Evolutionary conservation across 2,797 vertebrate species (phyloP).

Genomic region (Austrolebias charrua): DNA sequence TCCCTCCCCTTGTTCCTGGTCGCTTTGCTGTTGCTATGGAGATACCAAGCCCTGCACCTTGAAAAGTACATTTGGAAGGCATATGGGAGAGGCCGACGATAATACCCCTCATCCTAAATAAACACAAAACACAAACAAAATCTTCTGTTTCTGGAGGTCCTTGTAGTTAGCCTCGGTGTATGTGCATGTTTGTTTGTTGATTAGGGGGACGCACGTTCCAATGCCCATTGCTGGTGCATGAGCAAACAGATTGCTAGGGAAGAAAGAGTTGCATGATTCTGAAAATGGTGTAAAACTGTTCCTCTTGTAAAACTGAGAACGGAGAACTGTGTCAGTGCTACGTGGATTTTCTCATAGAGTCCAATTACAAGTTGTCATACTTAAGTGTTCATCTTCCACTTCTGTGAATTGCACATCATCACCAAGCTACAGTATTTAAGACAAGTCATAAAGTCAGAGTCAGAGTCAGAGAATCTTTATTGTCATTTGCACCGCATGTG

Average conservation of each 20-base stretch:
- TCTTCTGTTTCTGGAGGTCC: slow-evolving; percentile 51
- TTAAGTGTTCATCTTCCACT: slow-evolving; percentile 14
- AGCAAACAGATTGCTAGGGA: slow-evolving; percentile 69
- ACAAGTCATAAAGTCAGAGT: slow-evolving; percentile 2
- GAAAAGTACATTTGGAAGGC: slow-evolving; percentile 78
- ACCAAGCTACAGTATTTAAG: slow-evolving; percentile 13
- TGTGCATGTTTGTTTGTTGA: slow-evolving; percentile 35
- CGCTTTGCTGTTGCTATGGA: slow-evolving; percentile 79
- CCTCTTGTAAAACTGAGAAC: slow-evolving; percentile 27
- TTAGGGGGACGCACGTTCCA: slow-evolving; percentile 61
- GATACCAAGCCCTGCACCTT: slow-evolving; percentile 84
- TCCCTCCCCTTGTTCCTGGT: slow-evolving; percentile 60
- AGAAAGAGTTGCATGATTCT: slow-evolving; percentile 56
- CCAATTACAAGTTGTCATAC: slow-evolving; percentile 29
- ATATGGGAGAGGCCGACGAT: slow-evolving; percentile 70
- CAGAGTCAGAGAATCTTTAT: no score
- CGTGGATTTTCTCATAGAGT: slow-evolving; percentile 19
- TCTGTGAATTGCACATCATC: slow-evolving; percentile 21
- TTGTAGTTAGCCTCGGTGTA: slow-evolving; percentile 38
- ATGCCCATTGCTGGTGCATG: slow-evolving; percentile 59
- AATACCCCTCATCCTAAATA: slow-evolving; percentile 71
- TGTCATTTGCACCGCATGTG: no score
- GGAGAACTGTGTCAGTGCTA: slow-evolving; percentile 11
- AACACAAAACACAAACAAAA: slow-evolving; percentile 43
- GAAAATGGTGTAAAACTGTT: slow-evolving; percentile 55